Conservation (phyloP, 2,888 invertebrate species). For the Fragum sueziense region DNA sequence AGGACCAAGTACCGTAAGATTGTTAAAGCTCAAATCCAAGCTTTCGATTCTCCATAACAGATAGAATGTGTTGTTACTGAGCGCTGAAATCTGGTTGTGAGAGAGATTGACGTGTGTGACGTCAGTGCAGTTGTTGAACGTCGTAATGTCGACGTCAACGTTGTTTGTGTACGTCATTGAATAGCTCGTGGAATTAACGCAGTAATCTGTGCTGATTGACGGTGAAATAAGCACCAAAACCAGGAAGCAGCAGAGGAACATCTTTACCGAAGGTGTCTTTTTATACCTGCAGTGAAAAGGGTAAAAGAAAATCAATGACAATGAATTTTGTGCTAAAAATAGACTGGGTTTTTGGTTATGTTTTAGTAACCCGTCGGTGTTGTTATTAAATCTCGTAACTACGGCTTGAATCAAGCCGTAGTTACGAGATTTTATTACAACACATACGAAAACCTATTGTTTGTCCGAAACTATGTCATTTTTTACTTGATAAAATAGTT, state of each 20-base stretch:
- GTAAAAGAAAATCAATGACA: no score
- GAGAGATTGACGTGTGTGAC: slow-evolving; percentile 25
- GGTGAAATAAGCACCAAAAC: background rate
- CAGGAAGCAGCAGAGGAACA: background rate
- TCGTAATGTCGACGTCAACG: background rate
- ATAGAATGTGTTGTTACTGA: slow-evolving; percentile 31
- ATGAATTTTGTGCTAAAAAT: no score
- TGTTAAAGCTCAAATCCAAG: slow-evolving; percentile 36
- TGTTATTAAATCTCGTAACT: no score
- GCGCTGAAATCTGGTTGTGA: slow-evolving; percentile 18
- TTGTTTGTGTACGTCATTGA: slow-evolving; percentile 11
- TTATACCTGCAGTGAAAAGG: no score
- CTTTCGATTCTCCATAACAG: slow-evolving; percentile 26
- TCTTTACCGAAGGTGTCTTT: background rate
- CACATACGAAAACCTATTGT: no score
- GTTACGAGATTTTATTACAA: no score
- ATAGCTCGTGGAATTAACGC: background rate
- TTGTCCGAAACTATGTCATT: no score
- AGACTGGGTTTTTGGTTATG: no score
- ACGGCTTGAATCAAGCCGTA: no score
- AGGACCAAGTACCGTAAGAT: slow-evolving; percentile 1
- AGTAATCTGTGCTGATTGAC: background rate
- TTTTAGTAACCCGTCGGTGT: no score
- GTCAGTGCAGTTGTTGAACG: background rate
- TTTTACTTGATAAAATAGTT: no score